A percentile compares a stretch with the other conserved stretches of the same genome.
Conservation (phyloP, 2,797 vertebrate genomes). For the Spinus olivaceus region DNA sequence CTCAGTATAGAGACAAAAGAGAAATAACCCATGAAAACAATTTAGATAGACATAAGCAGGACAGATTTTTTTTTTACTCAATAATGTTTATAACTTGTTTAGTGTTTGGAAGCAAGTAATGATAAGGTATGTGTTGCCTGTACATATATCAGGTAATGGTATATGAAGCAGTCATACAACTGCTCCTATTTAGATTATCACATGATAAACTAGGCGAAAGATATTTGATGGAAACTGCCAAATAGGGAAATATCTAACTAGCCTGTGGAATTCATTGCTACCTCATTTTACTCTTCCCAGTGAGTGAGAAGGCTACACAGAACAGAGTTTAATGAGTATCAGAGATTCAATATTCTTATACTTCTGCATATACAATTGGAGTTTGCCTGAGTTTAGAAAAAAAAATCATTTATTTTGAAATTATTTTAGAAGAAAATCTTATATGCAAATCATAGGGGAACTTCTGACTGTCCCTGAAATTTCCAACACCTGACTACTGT, state of each 20-base stretch:
- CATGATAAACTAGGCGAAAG: background rate
- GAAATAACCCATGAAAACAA: background rate
- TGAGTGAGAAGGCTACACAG: background rate
- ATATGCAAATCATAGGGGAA: background rate
- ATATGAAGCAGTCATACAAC: background rate
- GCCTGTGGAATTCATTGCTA: background rate
- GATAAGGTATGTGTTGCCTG: background rate
- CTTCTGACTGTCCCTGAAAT: background rate
- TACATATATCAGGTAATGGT: background rate
- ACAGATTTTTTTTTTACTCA: background rate
- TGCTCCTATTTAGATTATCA: background rate
- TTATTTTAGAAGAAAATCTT: background rate
- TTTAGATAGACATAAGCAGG: background rate
- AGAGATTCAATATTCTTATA: background rate
- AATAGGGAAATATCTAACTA: background rate
- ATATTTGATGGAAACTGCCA: background rate
- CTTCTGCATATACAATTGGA: background rate
- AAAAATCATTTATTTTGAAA: background rate
- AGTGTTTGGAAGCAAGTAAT: background rate
- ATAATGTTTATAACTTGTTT: background rate
- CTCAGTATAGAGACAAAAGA: background rate
- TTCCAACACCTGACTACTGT: background rate
- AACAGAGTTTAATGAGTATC: background rate
- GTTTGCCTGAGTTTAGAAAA: background rate
- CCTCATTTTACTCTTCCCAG: background rate